phyloP scores from a whole-genome alignment of 2,113 vertebrate species.

The Tragelaphus scriptus region DNA sequence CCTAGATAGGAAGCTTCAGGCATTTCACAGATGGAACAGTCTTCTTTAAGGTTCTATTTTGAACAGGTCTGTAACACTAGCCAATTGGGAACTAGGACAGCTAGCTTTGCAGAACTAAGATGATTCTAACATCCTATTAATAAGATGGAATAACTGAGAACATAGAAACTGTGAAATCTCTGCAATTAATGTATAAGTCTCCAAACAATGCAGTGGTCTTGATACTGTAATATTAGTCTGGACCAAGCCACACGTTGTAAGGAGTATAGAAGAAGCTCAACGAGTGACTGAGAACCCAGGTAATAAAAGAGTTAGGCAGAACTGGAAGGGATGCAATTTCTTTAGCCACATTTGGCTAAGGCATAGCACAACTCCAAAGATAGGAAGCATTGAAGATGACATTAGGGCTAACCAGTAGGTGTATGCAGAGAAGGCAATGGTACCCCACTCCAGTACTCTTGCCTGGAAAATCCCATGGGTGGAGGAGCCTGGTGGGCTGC shows the following conservation, averaged over 20 bases:
- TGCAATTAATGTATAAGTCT: neutral
- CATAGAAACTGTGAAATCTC: neutral
- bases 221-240: neutral
- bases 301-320: neutral
- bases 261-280: neutral
- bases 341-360: neutral
- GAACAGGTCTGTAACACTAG: neutral
- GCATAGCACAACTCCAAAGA: neutral
- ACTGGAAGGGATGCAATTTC: neutral
- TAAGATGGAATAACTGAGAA: neutral
- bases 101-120: neutral
- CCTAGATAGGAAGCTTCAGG: neutral
- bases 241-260: neutral
- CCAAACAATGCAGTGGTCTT: neutral
- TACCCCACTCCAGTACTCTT: no score
- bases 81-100: neutral
- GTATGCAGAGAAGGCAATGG: neutral
- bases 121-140: neutral
- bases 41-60: neutral
- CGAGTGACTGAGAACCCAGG: neutral
- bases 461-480: no score
- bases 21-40: neutral
- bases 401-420: neutral
- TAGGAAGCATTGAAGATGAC: neutral
- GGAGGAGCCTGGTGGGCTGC: no score